Conservation (phyloP, 2,113 vertebrate species). For the Scalopus aquaticus region DNA sequence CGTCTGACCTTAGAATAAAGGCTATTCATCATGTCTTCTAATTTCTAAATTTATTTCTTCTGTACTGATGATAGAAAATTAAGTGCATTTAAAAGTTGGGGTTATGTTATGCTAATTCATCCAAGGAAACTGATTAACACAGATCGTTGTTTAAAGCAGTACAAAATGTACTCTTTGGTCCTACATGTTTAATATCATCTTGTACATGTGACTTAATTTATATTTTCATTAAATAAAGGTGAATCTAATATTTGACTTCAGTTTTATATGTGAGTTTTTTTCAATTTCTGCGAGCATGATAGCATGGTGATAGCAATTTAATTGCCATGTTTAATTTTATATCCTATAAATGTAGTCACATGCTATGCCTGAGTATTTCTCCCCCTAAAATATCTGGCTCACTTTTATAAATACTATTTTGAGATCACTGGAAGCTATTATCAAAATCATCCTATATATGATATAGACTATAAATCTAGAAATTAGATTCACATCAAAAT, state of each 20-base stretch:
- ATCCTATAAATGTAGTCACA: neutral
- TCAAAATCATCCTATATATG: neutral
- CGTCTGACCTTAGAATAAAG: constrained; percentile 67
- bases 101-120: constrained; percentile 48
- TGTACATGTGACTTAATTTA: constrained; percentile 29
- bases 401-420: neutral
- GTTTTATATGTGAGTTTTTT: neutral
- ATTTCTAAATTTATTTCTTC: constrained; percentile 65
- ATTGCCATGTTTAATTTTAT: constrained; percentile 2
- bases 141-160: constrained; percentile 33
- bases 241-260: constrained; percentile 16
- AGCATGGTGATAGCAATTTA: neutral
- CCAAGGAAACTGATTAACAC: constrained; percentile 42
- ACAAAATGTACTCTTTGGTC: constrained; percentile 31
- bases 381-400: neutral
- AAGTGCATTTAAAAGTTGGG: constrained; percentile 63
- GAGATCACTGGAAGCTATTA: neutral
- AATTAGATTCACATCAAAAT: neutral
- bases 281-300: neutral
- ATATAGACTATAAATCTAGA: neutral
- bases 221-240: constrained; percentile 47
- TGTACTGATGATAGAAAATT: constrained; percentile 51
- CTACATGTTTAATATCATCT: neutral
- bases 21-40: constrained; percentile 68
- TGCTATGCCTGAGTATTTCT: neutral